These are phyloP conservation scores for Campoletis raptor DNA, from an alignment of 2,888 invertebrate species.

Conservation along the genomic window DNA sequence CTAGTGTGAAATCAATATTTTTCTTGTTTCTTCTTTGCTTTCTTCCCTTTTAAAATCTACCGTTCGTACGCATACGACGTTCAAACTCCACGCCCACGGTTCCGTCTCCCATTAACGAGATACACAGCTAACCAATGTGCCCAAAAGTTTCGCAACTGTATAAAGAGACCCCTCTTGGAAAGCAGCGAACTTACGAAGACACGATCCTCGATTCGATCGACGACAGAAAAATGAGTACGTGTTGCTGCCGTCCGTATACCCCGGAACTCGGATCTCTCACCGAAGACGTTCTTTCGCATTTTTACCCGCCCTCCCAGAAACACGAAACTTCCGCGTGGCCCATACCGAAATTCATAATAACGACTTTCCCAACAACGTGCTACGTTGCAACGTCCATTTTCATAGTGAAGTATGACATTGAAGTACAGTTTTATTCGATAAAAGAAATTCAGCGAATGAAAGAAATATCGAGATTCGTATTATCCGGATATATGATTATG, in stretches of 20 bases:
- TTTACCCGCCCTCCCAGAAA: conserved; percentile 75
- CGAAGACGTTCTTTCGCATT: conserved; percentile 54
- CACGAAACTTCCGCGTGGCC: conserved; percentile 80
- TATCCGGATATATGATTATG: conserved; percentile 54
- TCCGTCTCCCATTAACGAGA: conserved; percentile 57
- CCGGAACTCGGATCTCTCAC: conserved; percentile 65
- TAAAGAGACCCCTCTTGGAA: conserved; percentile 22
- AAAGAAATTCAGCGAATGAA: conserved; percentile 33
- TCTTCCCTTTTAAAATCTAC: conserved; percentile 31
- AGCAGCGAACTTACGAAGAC: conserved; percentile 2
- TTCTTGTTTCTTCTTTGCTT: conserved; percentile 28
- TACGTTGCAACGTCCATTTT: conserved; percentile 1
- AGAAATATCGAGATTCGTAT: conserved; percentile 42
- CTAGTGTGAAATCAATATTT: conserved; percentile 61
- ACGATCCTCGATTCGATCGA: conserved; percentile 28
- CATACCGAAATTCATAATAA: conserved; percentile 72
- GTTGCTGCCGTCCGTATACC: conserved; percentile 25
- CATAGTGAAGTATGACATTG: not conserved
- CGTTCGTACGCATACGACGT: not conserved
- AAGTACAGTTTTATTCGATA: conserved; percentile 33
- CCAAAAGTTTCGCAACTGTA: conserved; percentile 53
- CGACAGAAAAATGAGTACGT: conserved; percentile 51
- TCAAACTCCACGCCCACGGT: conserved; percentile 56
- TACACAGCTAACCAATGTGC: conserved; percentile 9
- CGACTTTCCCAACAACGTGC: conserved; percentile 60